These are phyloP conservation scores for Cydia splendana DNA, from an alignment of 1,140 invertebrate genomes.

Conservation along the genomic window DNA sequence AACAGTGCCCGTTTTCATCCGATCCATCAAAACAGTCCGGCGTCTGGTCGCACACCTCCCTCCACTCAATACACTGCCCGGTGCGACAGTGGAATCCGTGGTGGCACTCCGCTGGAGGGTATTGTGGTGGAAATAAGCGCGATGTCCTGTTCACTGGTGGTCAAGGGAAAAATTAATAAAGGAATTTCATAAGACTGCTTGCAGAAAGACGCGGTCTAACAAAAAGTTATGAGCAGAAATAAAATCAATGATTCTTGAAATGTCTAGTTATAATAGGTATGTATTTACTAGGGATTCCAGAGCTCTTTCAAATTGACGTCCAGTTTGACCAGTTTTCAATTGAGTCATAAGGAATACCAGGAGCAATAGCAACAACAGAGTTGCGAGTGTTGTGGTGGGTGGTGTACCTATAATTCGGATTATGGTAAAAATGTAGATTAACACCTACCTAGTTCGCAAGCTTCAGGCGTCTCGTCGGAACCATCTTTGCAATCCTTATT, in stretches of 20 bases:
- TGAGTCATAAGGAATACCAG: too few species aligned
- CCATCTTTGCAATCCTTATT: conserved; percentile 85
- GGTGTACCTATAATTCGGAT: neutral
- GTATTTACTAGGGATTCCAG: too few species aligned
- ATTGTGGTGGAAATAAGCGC: conserved; percentile 10
- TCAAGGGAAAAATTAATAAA: neutral
- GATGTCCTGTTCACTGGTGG: conserved; percentile 56
- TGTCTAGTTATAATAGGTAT: too few species aligned
- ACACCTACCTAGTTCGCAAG: conserved; percentile 66
- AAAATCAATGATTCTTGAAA: too few species aligned
- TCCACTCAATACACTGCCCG: conserved; percentile 82
- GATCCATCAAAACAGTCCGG: conserved; percentile 85
- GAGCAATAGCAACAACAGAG: too few species aligned
- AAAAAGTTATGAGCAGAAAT: too few species aligned
- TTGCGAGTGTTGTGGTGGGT: neutral
- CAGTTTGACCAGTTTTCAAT: too few species aligned
- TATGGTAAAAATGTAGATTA: neutral
- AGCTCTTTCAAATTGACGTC: too few species aligned
- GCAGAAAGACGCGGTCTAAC: neutral
- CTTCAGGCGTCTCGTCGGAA: conserved; percentile 82
- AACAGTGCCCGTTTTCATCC: conserved; percentile 82
- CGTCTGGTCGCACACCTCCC: conserved; percentile 83
- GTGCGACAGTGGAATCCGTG: conserved; percentile 82
- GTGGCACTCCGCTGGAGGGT: conserved; percentile 52
- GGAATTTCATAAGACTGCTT: neutral